These are phyloP conservation scores for Sparus aurata DNA, from an alignment of 2,797 vertebrate genomes.

Conservation along the genomic window DNA sequence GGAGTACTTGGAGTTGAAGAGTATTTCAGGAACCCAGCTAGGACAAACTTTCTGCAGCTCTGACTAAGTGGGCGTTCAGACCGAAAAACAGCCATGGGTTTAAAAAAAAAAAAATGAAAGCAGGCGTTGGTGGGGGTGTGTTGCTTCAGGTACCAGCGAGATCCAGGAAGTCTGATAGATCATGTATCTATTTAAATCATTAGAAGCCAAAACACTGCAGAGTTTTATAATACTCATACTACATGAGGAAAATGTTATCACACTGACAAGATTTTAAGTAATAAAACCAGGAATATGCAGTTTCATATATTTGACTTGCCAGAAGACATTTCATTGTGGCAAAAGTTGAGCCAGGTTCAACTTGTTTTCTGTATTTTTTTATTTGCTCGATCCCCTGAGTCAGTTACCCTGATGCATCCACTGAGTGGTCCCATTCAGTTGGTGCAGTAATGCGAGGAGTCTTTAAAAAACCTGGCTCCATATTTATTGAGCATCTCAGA, in stretches of 20 bases:
- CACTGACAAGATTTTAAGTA: neutral
- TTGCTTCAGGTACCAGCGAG: conserved; percentile 23
- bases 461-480: neutral
- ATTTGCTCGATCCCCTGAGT: neutral
- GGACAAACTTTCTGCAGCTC: conserved; percentile 41
- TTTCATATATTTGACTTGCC: neutral
- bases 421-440: neutral
- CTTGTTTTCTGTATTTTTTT: neutral
- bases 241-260: neutral
- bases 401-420: neutral
- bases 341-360: neutral
- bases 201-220: neutral
- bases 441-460: neutral
- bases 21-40: conserved; percentile 52
- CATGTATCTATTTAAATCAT: conserved; percentile 14
- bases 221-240: neutral
- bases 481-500: neutral
- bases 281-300: neutral
- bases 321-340: neutral
- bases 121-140: conserved; percentile 4
- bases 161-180: conserved; percentile 18
- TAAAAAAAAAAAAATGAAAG: conserved; percentile 19
- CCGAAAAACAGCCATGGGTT: conserved; percentile 30
- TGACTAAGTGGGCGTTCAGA: conserved; percentile 45
- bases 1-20: conserved; percentile 39